A percentile compares a stretch with the other conserved stretches of the same genome.
These are phyloP conservation scores for Julus scanicus DNA, from an alignment of 2,888 invertebrate genomes.

Conservation along the genomic window DNA sequence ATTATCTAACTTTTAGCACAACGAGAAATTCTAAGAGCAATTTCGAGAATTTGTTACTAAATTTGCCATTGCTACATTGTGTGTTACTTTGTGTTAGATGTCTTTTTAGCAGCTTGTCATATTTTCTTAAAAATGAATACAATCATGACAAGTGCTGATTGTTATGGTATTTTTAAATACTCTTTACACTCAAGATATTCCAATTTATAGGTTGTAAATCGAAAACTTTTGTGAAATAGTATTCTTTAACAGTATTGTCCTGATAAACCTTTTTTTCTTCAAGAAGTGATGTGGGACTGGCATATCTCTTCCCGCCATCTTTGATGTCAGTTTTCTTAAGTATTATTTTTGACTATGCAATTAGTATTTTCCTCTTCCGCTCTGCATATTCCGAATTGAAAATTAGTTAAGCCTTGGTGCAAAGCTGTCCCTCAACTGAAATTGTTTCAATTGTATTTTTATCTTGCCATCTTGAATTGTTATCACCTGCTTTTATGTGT, in stretches of 20 bases:
- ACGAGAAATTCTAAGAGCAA: too few species aligned
- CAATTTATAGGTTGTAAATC: too few species aligned
- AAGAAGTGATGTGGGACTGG: not conserved
- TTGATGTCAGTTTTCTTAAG: constrained; percentile 1
- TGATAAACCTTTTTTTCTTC: not conserved
- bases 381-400: constrained; percentile 4
- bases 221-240: too few species aligned
- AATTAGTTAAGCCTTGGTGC: not conserved
- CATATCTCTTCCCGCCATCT: not conserved
- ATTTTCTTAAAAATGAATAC: too few species aligned
- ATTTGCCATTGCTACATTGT: too few species aligned
- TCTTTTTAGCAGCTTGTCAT: too few species aligned
- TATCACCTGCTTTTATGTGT: not conserved
- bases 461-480: constrained; percentile 29
- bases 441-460: constrained; percentile 23
- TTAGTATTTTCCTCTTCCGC: not conserved
- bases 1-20: too few species aligned
- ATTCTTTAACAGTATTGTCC: not conserved
- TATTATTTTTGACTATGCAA: not conserved
- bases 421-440: not conserved
- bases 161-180: too few species aligned
- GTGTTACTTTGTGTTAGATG: too few species aligned
- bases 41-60: too few species aligned
- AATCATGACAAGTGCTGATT: too few species aligned
- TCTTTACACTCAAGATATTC: too few species aligned